These are phyloP conservation scores for Heliconius ethilla DNA, from an alignment of 2,888 invertebrate genomes.

Conservation along the genomic window DNA sequence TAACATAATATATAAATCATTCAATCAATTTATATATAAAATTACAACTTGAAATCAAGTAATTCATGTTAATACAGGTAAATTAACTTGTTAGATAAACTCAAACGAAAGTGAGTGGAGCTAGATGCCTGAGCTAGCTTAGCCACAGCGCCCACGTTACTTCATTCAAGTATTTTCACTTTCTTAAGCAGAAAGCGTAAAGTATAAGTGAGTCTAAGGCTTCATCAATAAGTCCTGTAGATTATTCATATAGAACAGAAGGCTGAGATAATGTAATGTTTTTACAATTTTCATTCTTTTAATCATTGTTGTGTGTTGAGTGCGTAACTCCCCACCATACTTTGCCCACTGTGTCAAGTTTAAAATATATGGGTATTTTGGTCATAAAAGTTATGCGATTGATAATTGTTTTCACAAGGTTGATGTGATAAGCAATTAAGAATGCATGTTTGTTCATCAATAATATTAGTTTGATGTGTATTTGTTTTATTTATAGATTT, in stretches of 20 bases:
- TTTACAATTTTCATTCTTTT: not conserved
- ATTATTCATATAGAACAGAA: not conserved
- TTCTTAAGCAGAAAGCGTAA: conserved; percentile 74
- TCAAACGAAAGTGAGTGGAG: conserved; percentile 71
- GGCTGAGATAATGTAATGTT: not conserved
- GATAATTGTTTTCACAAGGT: not conserved
- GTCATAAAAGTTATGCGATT: not conserved
- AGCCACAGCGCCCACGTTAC: conserved; percentile 61
- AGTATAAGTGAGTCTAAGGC: conserved; percentile 30
- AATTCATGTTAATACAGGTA: conserved; percentile 1
- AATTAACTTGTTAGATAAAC: conserved; percentile 48
- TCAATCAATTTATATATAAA: not conserved
- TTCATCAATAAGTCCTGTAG: conserved; percentile 6
- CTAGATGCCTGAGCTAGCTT: conserved; percentile 61
- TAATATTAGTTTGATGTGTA: not conserved
- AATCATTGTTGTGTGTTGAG: not conserved
- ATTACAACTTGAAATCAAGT: not conserved
- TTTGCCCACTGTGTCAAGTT: not conserved
- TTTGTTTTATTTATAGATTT: not conserved
- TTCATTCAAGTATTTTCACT: conserved; percentile 69
- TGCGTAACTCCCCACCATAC: not conserved
- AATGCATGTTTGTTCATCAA: not conserved
- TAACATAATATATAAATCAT: not conserved
- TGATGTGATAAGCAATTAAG: conserved; percentile 2
- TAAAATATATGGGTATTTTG: not conserved